Conservation (phyloP, 2,888 invertebrate species). For the Pterobdella sp. region DNA sequence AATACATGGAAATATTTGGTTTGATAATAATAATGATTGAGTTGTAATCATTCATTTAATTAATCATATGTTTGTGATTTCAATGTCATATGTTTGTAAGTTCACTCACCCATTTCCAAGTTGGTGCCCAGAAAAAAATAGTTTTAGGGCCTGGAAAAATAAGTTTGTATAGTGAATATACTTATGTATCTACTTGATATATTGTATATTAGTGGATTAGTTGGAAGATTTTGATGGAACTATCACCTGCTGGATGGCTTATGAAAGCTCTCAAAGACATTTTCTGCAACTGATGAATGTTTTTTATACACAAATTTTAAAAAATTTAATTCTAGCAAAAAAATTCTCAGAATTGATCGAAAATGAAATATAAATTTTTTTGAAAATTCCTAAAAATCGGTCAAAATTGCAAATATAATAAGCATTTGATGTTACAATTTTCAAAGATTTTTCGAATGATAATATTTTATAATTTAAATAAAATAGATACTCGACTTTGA, state of each 20-base stretch:
- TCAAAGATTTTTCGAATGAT: no score
- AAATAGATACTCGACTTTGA: no score
- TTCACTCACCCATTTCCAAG: neutral
- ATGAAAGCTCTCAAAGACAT: neutral
- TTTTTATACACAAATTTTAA: no score
- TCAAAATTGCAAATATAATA: no score
- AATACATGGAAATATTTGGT: neutral
- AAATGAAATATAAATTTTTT: no score
- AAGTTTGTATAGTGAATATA: neutral
- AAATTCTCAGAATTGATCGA: no score
- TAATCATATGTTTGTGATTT: neutral
- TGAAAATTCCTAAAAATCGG: no score
- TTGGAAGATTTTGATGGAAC: neutral
- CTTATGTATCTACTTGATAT: no score
- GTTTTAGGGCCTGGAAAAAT: neutral
- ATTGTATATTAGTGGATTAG: neutral
- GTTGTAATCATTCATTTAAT: neutral
- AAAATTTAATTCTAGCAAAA: no score
- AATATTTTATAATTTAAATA: no score
- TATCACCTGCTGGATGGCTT: neutral
- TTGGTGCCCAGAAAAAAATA: slow-evolving; percentile 2
- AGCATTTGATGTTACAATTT: no score
- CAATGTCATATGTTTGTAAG: neutral
- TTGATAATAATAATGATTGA: neutral
- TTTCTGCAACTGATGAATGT: no score